phyloP scores from a whole-genome alignment of 2,888 invertebrate species.

The Drosophila subquinaria region DNA sequence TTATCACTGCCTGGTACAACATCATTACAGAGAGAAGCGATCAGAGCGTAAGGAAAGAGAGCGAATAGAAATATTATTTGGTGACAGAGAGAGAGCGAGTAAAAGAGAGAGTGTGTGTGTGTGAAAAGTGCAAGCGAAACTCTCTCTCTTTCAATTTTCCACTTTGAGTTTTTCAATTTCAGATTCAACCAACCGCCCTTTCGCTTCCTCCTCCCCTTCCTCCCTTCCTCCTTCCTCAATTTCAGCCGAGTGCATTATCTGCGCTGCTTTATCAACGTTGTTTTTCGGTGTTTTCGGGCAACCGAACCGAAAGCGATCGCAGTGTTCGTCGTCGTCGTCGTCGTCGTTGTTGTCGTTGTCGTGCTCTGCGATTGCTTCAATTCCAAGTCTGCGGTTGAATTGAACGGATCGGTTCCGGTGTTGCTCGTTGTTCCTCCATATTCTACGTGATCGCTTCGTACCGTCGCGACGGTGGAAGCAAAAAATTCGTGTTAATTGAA shows the following conservation, averaged over 20 bases:
- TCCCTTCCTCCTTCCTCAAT: neutral
- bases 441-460: constrained; percentile 3
- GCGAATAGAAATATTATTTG: neutral
- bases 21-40: constrained; percentile 5
- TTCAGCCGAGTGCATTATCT: constrained; percentile 44
- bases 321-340: constrained; percentile 8
- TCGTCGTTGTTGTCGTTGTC: constrained; percentile 9
- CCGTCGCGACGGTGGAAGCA: constrained; percentile 26
- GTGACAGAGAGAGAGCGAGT: neutral
- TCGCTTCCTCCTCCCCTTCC: neutral
- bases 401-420: constrained; percentile 70
- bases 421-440: constrained; percentile 24
- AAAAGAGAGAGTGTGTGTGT: constrained; percentile 1
- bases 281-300: constrained; percentile 48
- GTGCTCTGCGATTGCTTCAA: constrained; percentile 54
- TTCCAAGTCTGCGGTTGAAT: constrained; percentile 71
- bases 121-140: constrained; percentile 12
- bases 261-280: constrained; percentile 20
- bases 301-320: constrained; percentile 42
- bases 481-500: constrained; percentile 52
- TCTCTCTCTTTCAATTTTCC: constrained; percentile 23
- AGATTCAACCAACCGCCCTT: constrained; percentile 13
- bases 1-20: constrained; percentile 50
- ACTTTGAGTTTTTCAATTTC: constrained; percentile 45
- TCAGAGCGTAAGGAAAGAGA: constrained; percentile 2